Percentiles rank a stretch among this genome's conserved stretches.
These are phyloP conservation scores for Folsomia candida DNA, from an alignment of 2,888 invertebrate genomes.

Conservation along the genomic window DNA sequence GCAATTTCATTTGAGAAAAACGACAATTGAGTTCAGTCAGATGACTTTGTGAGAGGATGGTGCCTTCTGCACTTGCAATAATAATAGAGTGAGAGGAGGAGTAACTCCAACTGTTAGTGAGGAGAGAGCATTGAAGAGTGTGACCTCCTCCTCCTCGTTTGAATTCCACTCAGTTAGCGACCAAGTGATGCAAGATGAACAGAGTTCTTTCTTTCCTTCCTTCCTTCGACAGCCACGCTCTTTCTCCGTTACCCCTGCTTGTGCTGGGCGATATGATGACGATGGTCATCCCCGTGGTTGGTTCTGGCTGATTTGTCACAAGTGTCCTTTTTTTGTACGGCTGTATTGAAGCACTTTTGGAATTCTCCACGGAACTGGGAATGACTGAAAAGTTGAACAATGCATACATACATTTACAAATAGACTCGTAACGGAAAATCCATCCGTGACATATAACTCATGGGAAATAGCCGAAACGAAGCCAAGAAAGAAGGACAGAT, in stretches of 20 bases:
- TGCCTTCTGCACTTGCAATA: background rate
- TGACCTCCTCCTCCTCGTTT: background rate
- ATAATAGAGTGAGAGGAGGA: background rate
- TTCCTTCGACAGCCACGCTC: background rate
- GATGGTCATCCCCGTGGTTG: background rate
- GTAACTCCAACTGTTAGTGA: background rate
- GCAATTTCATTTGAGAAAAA: background rate
- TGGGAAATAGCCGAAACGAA: background rate
- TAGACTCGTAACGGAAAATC: background rate
- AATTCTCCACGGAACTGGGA: background rate
- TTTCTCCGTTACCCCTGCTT: background rate
- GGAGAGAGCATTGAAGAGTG: background rate
- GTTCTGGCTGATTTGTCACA: conserved; percentile 9
- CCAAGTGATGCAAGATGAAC: conserved; percentile 1
- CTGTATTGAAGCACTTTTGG: background rate
- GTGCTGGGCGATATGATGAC: background rate
- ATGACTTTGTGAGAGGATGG: background rate
- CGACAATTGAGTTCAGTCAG: background rate
- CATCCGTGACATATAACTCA: background rate
- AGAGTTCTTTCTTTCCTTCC: background rate
- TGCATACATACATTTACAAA: background rate
- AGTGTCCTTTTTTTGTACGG: conserved; percentile 5
- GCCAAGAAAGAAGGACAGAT: no score
- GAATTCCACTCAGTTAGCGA: conserved; percentile 9
- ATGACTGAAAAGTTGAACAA: background rate